Base-by-base conservation (phyloP, 2,888 invertebrate species). In the Xylota sylvarum region DNA sequence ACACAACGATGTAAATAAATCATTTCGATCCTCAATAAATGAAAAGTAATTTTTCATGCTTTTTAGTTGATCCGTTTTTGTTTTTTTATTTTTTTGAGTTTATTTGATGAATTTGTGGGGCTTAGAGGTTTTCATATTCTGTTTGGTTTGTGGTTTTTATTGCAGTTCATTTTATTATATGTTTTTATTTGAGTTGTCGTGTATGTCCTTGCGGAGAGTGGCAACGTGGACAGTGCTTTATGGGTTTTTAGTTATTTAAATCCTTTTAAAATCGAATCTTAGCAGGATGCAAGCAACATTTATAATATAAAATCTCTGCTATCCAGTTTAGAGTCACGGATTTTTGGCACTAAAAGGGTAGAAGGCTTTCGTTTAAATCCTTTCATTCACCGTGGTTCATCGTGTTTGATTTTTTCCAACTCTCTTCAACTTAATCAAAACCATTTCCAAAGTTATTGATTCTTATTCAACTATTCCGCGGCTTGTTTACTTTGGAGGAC, bases 21-120 rank as follows among this genome's bases (percentile, higher is more conserved):
- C 65, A 82, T 82, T 58, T 76, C 17, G 56, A 70, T 58, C 14
- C 30, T 12, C 50, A 43, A 80, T 46, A 73, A 72, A 80, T 80
- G 73, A 60, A 58, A 17, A 40, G 58, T 58, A 37, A 73, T 73
- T 73, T 80, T 40, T 73, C 58, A 60, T 58, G 17, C 58, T 12
- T 19, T 12, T 14, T 37, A 37, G 55, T 79, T 56, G 56, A 56
- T 70, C 19, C 27, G 48, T 64, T 72, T 79, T 23, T 23, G 1
- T 23, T 23, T 23, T 23, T 23, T 23, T 23, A 2, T 23, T 23
- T 23, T 23, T 23, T 72, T 40, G 14, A 56, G 27, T 82, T 48
- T 48, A 9, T 64, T 30, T 76, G 55, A 70, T 69, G 35, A 46
- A 62, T 69, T 73, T 58, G 4, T 58, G 4, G 46, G 7, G 17